phyloP scores from a whole-genome alignment of 1,140 invertebrate genomes.

The Potamilus streckersoni region DNA sequence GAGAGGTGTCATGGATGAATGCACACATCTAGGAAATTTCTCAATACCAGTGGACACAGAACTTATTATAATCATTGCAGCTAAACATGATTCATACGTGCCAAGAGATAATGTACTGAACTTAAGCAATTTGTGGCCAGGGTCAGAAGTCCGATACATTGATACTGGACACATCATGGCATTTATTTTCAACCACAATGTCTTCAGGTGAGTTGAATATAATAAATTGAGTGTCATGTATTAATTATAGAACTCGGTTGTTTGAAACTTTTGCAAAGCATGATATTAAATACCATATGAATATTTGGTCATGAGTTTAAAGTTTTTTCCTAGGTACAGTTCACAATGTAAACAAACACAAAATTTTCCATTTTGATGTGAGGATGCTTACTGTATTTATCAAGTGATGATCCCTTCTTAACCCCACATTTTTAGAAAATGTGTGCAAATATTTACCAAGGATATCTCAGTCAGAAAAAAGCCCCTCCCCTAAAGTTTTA shows the following conservation, averaged over 20 bases:
- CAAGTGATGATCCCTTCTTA: no score
- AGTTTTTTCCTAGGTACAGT: background rate
- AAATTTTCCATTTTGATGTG: background rate
- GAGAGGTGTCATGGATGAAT: conserved; percentile 98
- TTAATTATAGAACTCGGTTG: background rate
- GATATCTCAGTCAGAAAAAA: no score
- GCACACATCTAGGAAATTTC: conserved; percentile 96
- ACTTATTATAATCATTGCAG: conserved; percentile 64
- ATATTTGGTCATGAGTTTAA: background rate
- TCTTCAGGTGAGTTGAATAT: conserved; percentile 82
- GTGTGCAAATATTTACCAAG: no score
- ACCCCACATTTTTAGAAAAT: no score
- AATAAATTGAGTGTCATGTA: background rate
- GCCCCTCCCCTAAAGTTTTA: no score
- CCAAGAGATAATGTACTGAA: conserved; percentile 84
- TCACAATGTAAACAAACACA: no score
- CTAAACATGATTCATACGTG: conserved; percentile 88
- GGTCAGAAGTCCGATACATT: conserved; percentile 86
- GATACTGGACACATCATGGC: conserved; percentile 89
- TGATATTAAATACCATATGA: background rate
- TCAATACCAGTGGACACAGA: conserved; percentile 82
- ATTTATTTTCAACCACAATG: conserved; percentile 86
- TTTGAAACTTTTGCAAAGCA: background rate
- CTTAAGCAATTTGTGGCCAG: conserved; percentile 91
- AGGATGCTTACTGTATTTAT: no score